Evolutionary conservation across 2,888 invertebrate genomes (phyloP).

Genomic region (Meliscaeva auricollis): DNA sequence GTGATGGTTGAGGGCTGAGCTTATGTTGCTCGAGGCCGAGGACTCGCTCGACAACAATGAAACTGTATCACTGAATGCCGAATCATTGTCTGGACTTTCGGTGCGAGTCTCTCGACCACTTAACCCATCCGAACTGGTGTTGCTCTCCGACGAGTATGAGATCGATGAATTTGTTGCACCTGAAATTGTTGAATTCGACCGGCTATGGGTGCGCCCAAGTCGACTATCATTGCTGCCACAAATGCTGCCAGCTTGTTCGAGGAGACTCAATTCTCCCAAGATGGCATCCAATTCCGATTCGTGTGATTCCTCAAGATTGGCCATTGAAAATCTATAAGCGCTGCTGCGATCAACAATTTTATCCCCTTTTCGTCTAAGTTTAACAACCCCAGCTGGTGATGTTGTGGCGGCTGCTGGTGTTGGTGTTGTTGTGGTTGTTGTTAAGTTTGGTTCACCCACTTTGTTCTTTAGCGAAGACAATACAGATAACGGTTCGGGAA

Average conservation of each 20-base stretch:
- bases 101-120: slow-evolving; percentile 87
- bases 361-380: slow-evolving; percentile 67
- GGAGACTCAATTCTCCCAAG: slow-evolving; percentile 96
- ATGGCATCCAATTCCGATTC: slow-evolving; percentile 99
- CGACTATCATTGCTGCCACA: slow-evolving; percentile 83
- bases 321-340: slow-evolving; percentile 94
- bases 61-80: slow-evolving; percentile 98
- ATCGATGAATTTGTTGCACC: slow-evolving; percentile 82
- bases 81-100: slow-evolving; percentile 98
- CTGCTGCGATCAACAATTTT: slow-evolving; percentile 70
- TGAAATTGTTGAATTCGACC: slow-evolving; percentile 84
- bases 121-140: slow-evolving; percentile 77
- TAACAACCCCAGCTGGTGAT: slow-evolving; percentile 69
- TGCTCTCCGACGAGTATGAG: slow-evolving; percentile 83
- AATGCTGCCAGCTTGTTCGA: slow-evolving; percentile 87
- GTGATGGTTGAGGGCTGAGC: slow-evolving; percentile 84
- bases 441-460: slow-evolving; percentile 59
- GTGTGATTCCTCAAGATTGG: slow-evolving; percentile 97
- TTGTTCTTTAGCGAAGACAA: slow-evolving; percentile 69
- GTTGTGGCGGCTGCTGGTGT: slow-evolving; percentile 32
- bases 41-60: slow-evolving; percentile 95
- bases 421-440: slow-evolving; percentile 12
- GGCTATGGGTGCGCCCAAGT: slow-evolving; percentile 78
- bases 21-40: slow-evolving; percentile 94
- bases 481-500: slow-evolving; percentile 74